These are phyloP conservation scores for Tipula helvola DNA, from an alignment of 2,888 invertebrate species.

Conservation along the genomic window DNA sequence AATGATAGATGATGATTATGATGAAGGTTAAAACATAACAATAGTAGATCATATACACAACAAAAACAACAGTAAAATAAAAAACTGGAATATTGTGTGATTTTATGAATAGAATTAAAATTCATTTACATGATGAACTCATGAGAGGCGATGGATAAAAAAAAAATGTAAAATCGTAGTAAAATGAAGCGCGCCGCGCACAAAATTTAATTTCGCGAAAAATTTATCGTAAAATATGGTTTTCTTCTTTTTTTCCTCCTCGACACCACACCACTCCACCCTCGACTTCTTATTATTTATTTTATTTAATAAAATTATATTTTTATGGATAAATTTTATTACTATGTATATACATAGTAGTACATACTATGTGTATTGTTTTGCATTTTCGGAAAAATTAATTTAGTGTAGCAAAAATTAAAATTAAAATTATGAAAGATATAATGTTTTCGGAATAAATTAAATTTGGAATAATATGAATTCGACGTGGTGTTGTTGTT, in stretches of 20 bases:
- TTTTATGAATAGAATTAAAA: constrained; percentile 4
- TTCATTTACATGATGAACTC: not conserved
- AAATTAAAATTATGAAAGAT: not conserved
- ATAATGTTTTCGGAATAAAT: not conserved
- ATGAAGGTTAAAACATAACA: not conserved
- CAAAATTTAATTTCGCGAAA: not conserved
- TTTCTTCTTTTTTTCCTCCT: not conserved
- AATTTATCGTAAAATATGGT: not conserved
- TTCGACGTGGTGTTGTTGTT: not conserved
- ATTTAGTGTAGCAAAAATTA: not conserved
- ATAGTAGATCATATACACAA: not conserved
- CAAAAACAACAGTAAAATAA: not conserved
- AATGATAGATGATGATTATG: not conserved
- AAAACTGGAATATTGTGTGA: not conserved
- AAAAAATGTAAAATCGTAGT: not conserved
- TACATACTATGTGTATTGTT: not conserved
- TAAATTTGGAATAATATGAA: not conserved
- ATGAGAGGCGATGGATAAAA: not conserved
- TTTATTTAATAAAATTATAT: not conserved
- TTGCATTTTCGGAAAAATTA: not conserved
- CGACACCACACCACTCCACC: not conserved
- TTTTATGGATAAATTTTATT: not conserved
- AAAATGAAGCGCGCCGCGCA: not conserved
- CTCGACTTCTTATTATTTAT: not conserved
- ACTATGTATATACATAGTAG: not conserved